phyloP scores from a whole-genome alignment of 2,888 invertebrate genomes.

The Aethes cnicana region DNA sequence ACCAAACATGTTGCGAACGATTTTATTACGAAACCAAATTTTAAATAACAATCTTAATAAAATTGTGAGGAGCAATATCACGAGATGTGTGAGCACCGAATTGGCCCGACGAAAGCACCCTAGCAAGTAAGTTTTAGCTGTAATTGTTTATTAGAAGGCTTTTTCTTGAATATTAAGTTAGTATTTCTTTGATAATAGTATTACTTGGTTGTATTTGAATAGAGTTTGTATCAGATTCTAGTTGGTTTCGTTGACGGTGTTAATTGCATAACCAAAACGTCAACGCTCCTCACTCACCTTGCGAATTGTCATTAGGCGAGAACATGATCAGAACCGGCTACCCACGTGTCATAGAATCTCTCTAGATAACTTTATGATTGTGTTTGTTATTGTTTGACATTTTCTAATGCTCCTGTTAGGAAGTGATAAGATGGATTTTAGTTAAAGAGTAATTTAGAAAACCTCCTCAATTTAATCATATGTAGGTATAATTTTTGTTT shows the following conservation, averaged over 20 bases:
- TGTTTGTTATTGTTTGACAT: no score
- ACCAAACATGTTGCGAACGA: slow-evolving; percentile 87
- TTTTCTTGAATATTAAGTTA: background rate
- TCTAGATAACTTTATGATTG: no score
- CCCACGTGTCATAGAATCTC: slow-evolving; percentile 15
- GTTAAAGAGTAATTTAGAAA: no score
- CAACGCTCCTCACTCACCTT: slow-evolving; percentile 63
- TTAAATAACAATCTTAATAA: slow-evolving; percentile 84
- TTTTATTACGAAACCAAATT: slow-evolving; percentile 86
- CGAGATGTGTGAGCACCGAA: slow-evolving; percentile 84
- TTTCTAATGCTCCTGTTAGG: no score
- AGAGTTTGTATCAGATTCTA: slow-evolving; percentile 9
- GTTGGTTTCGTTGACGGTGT: slow-evolving; percentile 38
- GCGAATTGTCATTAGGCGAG: slow-evolving; percentile 43
- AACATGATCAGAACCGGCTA: slow-evolving; percentile 40
- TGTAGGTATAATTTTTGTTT: no score
- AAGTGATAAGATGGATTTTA: no score
- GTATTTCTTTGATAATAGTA: background rate
- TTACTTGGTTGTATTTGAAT: slow-evolving; percentile 3
- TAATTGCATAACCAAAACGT: slow-evolving; percentile 79
- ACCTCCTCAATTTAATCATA: no score
- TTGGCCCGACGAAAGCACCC: slow-evolving; percentile 83
- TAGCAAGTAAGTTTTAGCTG: slow-evolving; percentile 77
- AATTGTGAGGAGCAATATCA: slow-evolving; percentile 80
- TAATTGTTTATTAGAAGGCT: slow-evolving; percentile 30